Base-by-base conservation (phyloP, 2,797 vertebrate genomes). In the Gambelia wislizenii region DNA sequence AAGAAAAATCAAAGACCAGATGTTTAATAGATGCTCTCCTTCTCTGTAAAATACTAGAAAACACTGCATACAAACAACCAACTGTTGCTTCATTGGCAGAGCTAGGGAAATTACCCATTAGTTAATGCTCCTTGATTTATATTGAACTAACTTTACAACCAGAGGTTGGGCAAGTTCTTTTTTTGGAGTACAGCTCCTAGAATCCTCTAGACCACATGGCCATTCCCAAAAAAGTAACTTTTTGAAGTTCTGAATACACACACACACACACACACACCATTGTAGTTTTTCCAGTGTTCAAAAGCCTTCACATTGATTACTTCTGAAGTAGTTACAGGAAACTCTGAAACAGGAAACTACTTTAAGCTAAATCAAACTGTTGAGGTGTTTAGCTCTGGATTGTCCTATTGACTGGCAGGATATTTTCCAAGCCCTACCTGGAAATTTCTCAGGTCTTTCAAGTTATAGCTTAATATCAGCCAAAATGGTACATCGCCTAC, bases 41-140 rank as follows among this genome's bases (percentile, higher is more conserved):
- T 78, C 86, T 44, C 52, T n/a, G 12, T 56, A 89, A n/a, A 80
- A 89, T 16, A 81, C 30, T 76, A 90, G 1, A 22, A 85, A 94
- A 59, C 4, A 75, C 6, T 81, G 16, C 16, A 39, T 36, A 39
- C 39, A 47, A 64, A 92, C 94, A 97, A 94, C 95, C 94, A 97
- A 96, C 95, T 97, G 96, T 97, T 97, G 96, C 95, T 94, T 94
- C 89, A 88, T 6, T 89, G 3, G 84, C 61, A 67, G 84, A 91
- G 30, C 39, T 83, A 42, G 47, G 80, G 61, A 83, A 86, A 85
- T 0, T 8, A 59, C 70, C 75, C 1, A 3, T 30, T 42, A 72
- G 75, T 47, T 89, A 49, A 52, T 20, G 91, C 83, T 86, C 90
- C n/a, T 16, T 16, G 3, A 69, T 42, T 80, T 92, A 13, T 44